Evolutionary conservation across 2,888 invertebrate genomes (phyloP), one percentile per base, ranked within the genome.

Genomic region (Hirtodrosophila trivittata): DNA sequence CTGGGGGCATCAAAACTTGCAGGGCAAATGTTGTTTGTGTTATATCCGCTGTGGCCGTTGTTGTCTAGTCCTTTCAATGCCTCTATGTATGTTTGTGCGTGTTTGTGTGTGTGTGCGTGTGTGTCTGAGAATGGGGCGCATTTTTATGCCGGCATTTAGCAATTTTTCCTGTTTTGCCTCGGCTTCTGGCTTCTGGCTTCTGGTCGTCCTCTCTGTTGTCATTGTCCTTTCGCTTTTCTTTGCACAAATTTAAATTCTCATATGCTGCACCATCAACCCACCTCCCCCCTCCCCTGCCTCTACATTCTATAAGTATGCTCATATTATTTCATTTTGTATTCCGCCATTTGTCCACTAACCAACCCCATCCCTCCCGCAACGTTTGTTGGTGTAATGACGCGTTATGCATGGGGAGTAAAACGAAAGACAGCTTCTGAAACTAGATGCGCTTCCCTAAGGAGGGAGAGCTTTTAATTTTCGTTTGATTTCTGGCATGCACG

Each of bases 321-420:
- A 66, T 66, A 66, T 54, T 49, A 55, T 49, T 64, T 51, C 32
- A 10, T 46, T 12, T 47, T 51, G 45, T 71, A 42, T 54, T 42
- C 56, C 33, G 38, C 49, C 68, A 69, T 75, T 78, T 70, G 66
- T 56, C 42, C 59, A 52, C 30, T 30, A 18, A 25, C 3, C 18
- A 21, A 21, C 28, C 41, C 28, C 39, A 12, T 25, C 0, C 13
- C 16, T 8, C 6, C 1, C 18, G 10, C 18, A 1, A 38, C 45
- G 57, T 60, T 71, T 68, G 76, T 76, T 68, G 59, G 74, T 65
- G 74, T 78, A 78, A 78, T 78, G 84, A 78, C 74, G 77, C 84
- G 83, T 80, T 76, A 68, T 71, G 68, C 80, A n/a, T n/a, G n/a
- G n/a, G n/a, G n/a, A n/a, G n/a, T n/a, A 80, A 60, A 67, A 67